Evolutionary conservation across 2,113 vertebrate species (phyloP).

Genomic region (Globicephala melas): DNA sequence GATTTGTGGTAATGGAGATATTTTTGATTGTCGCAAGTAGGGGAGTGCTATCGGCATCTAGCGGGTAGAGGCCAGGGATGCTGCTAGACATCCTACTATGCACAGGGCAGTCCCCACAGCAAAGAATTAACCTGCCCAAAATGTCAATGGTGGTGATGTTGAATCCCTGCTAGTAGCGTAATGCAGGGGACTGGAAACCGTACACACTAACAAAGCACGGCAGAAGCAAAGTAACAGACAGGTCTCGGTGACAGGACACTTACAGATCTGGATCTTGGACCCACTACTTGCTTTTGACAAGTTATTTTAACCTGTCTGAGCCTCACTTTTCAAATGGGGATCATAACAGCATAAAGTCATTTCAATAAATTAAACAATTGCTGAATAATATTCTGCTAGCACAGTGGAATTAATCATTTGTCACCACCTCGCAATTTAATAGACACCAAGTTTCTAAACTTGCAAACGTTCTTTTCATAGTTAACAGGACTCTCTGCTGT

Average conservation of each 20-base stretch:
- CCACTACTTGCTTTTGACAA: not conserved
- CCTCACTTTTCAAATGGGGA: not conserved
- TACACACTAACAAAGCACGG: not conserved
- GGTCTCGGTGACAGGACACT: not conserved
- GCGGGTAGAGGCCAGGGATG: not conserved
- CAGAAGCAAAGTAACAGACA: not conserved
- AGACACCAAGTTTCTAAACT: not conserved
- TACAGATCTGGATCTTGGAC: not conserved
- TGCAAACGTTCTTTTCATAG: slow-evolving; percentile 15
- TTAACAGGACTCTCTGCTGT: not conserved
- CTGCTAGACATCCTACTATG: not conserved
- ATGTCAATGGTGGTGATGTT: not conserved
- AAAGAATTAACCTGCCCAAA: not conserved
- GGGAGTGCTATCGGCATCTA: not conserved
- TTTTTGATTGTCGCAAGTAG: not conserved
- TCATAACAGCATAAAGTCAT: slow-evolving; percentile 56
- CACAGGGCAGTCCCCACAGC: not conserved
- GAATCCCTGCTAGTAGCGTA: not conserved
- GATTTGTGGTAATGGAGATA: not conserved
- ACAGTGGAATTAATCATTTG: slow-evolving; percentile 29
- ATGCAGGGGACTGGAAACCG: not conserved
- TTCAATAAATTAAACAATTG: slow-evolving; percentile 79
- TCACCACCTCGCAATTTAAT: slow-evolving; percentile 58
- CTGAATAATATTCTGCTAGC: slow-evolving; percentile 67
- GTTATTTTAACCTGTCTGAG: not conserved